phyloP scores from a whole-genome alignment of 2,888 invertebrate species.

The Pardosa pseudoannulata region DNA sequence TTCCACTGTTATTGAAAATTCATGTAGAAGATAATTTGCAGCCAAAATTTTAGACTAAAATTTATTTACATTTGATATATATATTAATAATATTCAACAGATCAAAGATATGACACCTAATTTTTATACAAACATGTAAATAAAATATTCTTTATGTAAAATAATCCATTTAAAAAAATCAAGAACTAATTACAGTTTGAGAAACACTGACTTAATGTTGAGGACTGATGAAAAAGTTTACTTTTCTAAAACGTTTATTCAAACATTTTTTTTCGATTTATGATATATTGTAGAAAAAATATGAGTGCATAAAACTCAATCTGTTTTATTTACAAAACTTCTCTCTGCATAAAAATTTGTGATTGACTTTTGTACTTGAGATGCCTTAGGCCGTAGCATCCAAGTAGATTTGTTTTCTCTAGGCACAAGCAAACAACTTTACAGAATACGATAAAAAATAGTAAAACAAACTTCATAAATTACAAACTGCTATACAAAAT shows the following conservation, averaged over 20 bases:
- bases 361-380: not conserved
- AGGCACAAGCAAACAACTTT: slow-evolving; percentile 1
- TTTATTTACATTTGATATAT: too few relatives aligned
- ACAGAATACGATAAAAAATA: not conserved
- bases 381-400: not conserved
- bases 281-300: not conserved
- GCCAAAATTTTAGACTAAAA: too few relatives aligned
- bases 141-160: too few relatives aligned
- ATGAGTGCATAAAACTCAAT: slow-evolving; percentile 9
- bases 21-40: too few relatives aligned
- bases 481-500: not conserved
- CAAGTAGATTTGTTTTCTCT: not conserved
- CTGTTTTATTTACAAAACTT: slow-evolving; percentile 1
- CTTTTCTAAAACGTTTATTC: not conserved
- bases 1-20: too few relatives aligned
- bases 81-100: too few relatives aligned
- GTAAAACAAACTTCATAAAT: not conserved
- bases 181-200: too few relatives aligned
- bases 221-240: too few relatives aligned
- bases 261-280: not conserved
- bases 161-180: too few relatives aligned
- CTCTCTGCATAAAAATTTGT: slow-evolving; percentile 1
- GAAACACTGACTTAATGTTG: too few relatives aligned
- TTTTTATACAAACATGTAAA: too few relatives aligned
- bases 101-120: too few relatives aligned